Evolutionary conservation across 2,113 vertebrate species (phyloP), one percentile per base, ranked within the genome.

Genomic region (Probosciger aterrimus): DNA sequence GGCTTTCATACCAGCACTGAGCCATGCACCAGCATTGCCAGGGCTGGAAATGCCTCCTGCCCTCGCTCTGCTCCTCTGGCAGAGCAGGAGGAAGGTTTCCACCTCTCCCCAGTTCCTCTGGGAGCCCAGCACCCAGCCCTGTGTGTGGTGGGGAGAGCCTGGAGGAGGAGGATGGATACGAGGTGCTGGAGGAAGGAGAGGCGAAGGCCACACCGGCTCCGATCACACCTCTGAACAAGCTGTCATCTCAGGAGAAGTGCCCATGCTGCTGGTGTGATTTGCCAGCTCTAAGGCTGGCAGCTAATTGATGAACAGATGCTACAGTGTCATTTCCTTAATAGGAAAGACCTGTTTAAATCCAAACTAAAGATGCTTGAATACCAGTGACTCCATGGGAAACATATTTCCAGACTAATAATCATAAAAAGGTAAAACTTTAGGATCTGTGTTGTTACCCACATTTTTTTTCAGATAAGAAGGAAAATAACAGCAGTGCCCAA

Each of bases 131-230:
- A 33, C 50, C 25, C 0, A 0, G 63, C 10, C 18, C 25, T 5
- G 22, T 1, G 5, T 1, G 1, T 6, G 13, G 18, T 16, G 33
- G 27, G 78, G 22, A 67, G 44, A 76, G 25, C 27, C 75, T 3
- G 0, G 30, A 74, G 63, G 33, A 78, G 18, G 22, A 67, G 39
- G 30, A 77, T 4, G 49, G 5, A 0, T 4, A 7, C 4, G 3
- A 59, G 33, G 62, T 47, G 65, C 65, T 4, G 2, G 31, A 60
- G 22, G 14, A 8, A 82, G 37, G 23, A 85, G 55, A 86, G n/a
- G 25, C 0, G 0, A 53, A 39, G 23, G 23, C n/a, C 1, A 2
- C 0, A 5, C 13, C 1, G 3, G 64, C 47, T 79, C 0, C 0
- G 16, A 60, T 63, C 1, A 1, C 3, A 49, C 33, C 60, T 83